These are phyloP conservation scores for Macrobrachium nipponense DNA, from an alignment of 1,140 invertebrate species.

Conservation along the genomic window DNA sequence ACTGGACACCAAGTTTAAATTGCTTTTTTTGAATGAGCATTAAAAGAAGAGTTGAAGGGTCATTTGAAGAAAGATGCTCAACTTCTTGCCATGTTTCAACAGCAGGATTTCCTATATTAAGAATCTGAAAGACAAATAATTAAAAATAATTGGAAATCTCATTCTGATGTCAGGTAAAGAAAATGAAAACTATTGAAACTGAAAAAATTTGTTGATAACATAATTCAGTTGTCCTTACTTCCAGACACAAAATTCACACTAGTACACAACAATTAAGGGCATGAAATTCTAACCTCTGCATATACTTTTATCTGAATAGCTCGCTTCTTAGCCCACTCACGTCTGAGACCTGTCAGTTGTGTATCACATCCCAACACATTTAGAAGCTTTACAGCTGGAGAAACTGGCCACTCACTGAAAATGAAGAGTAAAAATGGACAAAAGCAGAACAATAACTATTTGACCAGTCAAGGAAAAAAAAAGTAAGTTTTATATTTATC, in stretches of 20 bases:
- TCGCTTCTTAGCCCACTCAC: not conserved
- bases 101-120: slow-evolving; percentile 10
- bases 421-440: not conserved
- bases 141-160: not conserved
- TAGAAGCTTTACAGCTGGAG: slow-evolving; percentile 24
- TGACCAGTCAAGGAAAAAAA: too few species aligned
- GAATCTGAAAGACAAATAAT: slow-evolving; percentile 24
- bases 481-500: too few species aligned
- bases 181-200: not conserved
- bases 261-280: too few species aligned
- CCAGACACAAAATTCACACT: too few species aligned
- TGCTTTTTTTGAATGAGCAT: slow-evolving; percentile 41
- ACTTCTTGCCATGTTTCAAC: slow-evolving; percentile 36
- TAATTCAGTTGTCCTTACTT: too few species aligned
- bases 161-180: not conserved
- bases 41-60: slow-evolving; percentile 29
- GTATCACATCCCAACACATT: slow-evolving; percentile 26
- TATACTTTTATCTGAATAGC: slow-evolving; percentile 21
- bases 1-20: slow-evolving; percentile 40
- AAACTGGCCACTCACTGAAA: slow-evolving; percentile 30
- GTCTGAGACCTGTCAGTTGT: not conserved
- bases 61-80: slow-evolving; percentile 25
- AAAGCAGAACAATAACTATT: too few species aligned
- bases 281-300: slow-evolving; percentile 14
- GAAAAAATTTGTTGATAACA: too few species aligned